Evolutionary conservation across 2,113 vertebrate species (phyloP), one percentile per base, ranked within the genome.

Genomic region (Periophthalmus modestus): DNA sequence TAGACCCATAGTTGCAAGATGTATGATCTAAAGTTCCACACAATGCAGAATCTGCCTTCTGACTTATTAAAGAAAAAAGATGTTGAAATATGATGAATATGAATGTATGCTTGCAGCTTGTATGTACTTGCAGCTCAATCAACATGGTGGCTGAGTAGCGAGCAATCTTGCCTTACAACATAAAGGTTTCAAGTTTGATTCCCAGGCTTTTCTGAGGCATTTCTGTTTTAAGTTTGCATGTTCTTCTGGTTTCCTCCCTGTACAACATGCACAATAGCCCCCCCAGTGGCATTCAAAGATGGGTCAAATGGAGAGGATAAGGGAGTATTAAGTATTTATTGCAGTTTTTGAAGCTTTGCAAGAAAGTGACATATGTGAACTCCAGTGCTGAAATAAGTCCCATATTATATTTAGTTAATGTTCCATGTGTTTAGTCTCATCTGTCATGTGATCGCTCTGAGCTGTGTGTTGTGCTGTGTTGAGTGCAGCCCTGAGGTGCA

Each of bases 401-500:
- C n/a, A 57, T 10, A 7, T 55, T 55, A 11, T 24, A 50, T 52
- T 16, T 52, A 5, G 50, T 24, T 28, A 16, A 55, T 55, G 36
- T 74, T 73, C 14, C n/a, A n/a, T 50, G 58, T 77, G 75, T 66
- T 85, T 79, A 67, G 69, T 80, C 74, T 84, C 70, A 74, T 73
- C 54, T 23, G 50, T 69, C 75, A 62, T 85, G 74, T 52, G 54
- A 83, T 68, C 76, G 83, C 82, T 83, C 77, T 24, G 63, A 78
- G 70, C 66, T 57, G 72, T 77, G 14, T 69, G 61, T 69, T 39
- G 69, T 83, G 28, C 80, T 81, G 76, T 46, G 4, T 74, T 72
- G 74, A 66, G 55, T 65, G 58, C 78, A 76, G 71, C 75, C 83
- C 75, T 74, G 69, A 79, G 82, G 87, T 77, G 82, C 70, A 66